Base-by-base conservation (phyloP, 2,797 vertebrate genomes). In the Pteronotus mesoamericanus region DNA sequence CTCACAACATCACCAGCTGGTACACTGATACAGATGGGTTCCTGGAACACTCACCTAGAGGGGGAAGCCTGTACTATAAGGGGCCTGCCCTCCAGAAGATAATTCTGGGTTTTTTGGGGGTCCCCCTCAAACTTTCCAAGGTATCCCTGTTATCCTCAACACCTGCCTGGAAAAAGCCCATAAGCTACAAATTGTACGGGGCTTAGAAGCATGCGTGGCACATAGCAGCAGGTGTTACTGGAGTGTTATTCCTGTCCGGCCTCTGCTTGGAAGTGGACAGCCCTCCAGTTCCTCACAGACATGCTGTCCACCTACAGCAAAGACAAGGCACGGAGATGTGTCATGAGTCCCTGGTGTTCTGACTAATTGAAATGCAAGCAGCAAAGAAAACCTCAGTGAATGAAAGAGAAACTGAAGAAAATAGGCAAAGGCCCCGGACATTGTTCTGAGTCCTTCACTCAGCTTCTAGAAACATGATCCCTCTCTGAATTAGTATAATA, bases 201-300 rank as follows among this genome's bases (percentile, higher is more conserved):
- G 14, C 37, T 79, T 26, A 53, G 37, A 37, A 57, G 71, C 9
- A 22, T 0, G 9, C 44, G 16, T 14, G n/a, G 16, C 2, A 5
- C 0, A 6, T 1, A 7, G 12, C 19, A 79, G 19, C 34, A 72
- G 34, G 34, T 5, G 5, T 14, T 7, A 6, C 9, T 10, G 8
- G 48, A 64, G n/a, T 1, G n/a, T 24, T 29, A 26, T 39, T 79
- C n/a, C 42, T 44, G 3, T 1, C 22, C 26, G 19, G 32, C 15
- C 51, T 61, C 53, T 8, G 1, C 24, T 42, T 26, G 83, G 19
- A 78, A 24, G 51, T 3, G 9, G 19, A 32, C 6, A 22, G 19
- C 22, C 74, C 51, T 55, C 34, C 12, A 15, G 44, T 4, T 29
- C 42, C 39, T 15, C 46, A 0, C 0, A 2, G 16, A 8, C 10